Evolutionary conservation across 1,140 invertebrate genomes (phyloP).

Genomic region (Macrobrachium nipponense): DNA sequence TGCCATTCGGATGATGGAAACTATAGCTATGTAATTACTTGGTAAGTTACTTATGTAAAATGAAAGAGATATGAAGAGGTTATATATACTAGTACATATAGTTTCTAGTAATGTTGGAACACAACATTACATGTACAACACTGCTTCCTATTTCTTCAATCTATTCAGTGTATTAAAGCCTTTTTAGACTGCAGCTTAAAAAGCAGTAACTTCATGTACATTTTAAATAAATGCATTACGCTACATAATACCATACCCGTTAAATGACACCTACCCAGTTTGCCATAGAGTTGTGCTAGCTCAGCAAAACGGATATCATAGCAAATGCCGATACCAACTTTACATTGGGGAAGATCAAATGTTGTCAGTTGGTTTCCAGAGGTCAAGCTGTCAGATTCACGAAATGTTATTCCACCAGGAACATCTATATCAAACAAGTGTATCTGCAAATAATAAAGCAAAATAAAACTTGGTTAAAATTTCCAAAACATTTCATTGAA

Average conservation of each 20-base stretch:
- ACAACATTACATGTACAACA: too few relatives aligned
- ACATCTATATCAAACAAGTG: constrained; percentile 97
- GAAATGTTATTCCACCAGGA: constrained; percentile 91
- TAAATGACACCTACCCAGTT: constrained; percentile 73
- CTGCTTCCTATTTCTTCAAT: too few relatives aligned
- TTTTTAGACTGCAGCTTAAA: not conserved
- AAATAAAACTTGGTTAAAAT: not conserved
- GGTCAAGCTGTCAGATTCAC: constrained; percentile 87
- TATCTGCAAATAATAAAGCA: constrained; percentile 72
- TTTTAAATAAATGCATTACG: not conserved
- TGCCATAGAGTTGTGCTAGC: constrained; percentile 86
- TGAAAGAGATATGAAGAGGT: too few relatives aligned
- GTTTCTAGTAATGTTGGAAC: too few relatives aligned
- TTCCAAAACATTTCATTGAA: not conserved
- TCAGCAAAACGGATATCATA: constrained; percentile 95
- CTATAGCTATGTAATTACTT: too few relatives aligned
- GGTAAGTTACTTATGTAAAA: too few relatives aligned
- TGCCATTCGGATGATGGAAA: too few relatives aligned
- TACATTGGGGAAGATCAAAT: constrained; percentile 81
- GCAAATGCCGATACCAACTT: constrained; percentile 92
- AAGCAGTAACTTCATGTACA: not conserved
- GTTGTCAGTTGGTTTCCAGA: constrained; percentile 82
- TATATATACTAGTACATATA: too few relatives aligned
- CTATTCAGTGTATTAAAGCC: too few relatives aligned
- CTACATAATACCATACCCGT: not conserved